Conservation (phyloP, 2,113 vertebrate species). For the Mobula hypostoma region DNA sequence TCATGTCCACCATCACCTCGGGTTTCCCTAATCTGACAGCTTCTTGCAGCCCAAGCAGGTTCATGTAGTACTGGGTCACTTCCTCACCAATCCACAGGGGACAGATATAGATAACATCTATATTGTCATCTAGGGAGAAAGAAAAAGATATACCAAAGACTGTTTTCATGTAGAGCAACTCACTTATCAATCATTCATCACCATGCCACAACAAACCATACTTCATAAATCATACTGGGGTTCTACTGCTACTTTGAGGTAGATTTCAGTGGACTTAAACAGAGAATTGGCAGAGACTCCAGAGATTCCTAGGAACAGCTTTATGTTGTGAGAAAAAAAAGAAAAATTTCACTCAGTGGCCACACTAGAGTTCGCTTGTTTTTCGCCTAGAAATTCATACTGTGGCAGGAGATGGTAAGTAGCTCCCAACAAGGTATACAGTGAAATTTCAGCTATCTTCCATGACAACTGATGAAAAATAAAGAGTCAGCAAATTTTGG, state of each 20-base stretch:
- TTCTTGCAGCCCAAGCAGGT: conserved; percentile 68
- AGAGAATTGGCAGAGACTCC: neutral
- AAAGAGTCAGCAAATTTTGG: neutral
- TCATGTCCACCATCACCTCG: conserved; percentile 54
- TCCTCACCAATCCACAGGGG: conserved; percentile 67
- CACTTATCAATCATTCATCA: neutral
- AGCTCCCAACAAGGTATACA: neutral
- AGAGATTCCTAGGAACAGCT: neutral
- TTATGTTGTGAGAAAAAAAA: neutral
- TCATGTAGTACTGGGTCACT: conserved; percentile 69
- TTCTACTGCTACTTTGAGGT: neutral
- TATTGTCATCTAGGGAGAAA: conserved; percentile 66
- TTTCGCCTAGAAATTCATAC: neutral
- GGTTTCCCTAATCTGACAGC: conserved; percentile 58
- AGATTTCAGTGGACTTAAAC: neutral
- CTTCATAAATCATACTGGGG: neutral
- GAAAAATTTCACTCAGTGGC: neutral
- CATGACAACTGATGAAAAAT: neutral
- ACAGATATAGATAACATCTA: conserved; percentile 82
- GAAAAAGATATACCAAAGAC: neutral
- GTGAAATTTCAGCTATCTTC: neutral
- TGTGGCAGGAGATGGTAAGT: neutral
- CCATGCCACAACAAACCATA: neutral
- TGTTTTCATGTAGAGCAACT: neutral
- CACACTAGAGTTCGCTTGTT: neutral